These are phyloP conservation scores for Drosophila fuyamai DNA, from an alignment of 1,140 invertebrate genomes.

Conservation along the genomic window DNA sequence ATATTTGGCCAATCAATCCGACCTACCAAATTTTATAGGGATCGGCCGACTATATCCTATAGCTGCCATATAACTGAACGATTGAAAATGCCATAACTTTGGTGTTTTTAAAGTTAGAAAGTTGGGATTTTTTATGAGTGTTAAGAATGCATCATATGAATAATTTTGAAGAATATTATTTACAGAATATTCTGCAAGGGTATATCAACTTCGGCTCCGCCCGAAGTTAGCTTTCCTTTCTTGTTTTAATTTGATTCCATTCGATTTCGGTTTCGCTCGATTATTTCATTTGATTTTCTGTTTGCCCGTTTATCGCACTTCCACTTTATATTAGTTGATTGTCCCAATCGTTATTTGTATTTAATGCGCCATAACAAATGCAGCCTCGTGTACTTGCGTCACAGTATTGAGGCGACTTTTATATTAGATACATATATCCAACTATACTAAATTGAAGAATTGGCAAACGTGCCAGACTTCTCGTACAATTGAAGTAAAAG, in stretches of 20 bases:
- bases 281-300: conserved; percentile 51
- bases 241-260: conserved; percentile 63
- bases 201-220: too few species aligned
- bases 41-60: too few species aligned
- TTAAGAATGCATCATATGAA: too few species aligned
- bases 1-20: too few species aligned
- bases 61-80: too few species aligned
- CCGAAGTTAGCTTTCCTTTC: too few species aligned
- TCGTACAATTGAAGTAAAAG: conserved; percentile 10
- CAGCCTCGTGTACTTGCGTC: conserved; percentile 62
- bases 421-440: background rate
- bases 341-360: conserved; percentile 60
- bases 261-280: conserved; percentile 36
- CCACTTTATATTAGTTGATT: conserved; percentile 58
- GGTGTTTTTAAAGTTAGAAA: too few species aligned
- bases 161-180: too few species aligned
- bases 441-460: background rate
- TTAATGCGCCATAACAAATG: conserved; percentile 79
- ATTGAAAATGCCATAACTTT: too few species aligned
- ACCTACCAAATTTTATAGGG: too few species aligned
- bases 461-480: conserved; percentile 28
- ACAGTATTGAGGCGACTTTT: conserved; percentile 39
- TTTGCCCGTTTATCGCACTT: conserved; percentile 51
- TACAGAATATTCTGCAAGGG: too few species aligned
- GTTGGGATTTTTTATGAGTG: too few species aligned